Percentiles rank a stretch among this genome's conserved stretches.
Conservation (phyloP, 2,113 vertebrate species). For the Gasterosteus aculeatus region DNA sequence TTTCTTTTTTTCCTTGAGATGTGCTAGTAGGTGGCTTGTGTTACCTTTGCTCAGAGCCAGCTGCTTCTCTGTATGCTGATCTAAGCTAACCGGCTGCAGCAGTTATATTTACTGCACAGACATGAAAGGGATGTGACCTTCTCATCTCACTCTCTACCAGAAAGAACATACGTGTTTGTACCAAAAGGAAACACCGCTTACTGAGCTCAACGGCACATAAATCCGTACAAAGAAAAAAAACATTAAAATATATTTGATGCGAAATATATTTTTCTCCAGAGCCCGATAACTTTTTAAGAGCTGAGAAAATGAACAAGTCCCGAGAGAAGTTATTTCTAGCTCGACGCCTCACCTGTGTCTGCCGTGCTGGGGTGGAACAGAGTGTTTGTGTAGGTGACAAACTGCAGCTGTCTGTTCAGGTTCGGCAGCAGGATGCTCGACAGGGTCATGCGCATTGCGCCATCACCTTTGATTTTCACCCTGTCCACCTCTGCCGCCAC, state of each 20-base stretch:
- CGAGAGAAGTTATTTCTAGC: background rate
- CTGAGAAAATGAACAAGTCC: background rate
- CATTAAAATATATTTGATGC: background rate
- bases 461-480: slow-evolving; percentile 84
- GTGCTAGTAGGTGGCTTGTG: background rate
- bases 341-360: slow-evolving; percentile 83
- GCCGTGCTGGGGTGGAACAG: slow-evolving; percentile 87
- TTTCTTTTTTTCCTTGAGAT: background rate
- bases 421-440: slow-evolving; percentile 78
- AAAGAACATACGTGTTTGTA: background rate
- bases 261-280: background rate
- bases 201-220: background rate
- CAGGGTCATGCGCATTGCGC: slow-evolving; percentile 82
- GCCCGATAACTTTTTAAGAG: background rate
- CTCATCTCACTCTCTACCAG: background rate
- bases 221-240: background rate
- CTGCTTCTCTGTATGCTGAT: background rate
- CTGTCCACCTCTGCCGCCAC: slow-evolving; percentile 87
- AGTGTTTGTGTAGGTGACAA: slow-evolving; percentile 89
- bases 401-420: slow-evolving; percentile 91
- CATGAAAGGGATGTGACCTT: background rate
- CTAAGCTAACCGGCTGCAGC: background rate
- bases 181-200: background rate
- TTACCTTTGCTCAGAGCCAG: background rate
- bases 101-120: background rate